Evolutionary conservation across 2,888 invertebrate genomes (phyloP).

Genomic region (Dasypogon diadema): DNA sequence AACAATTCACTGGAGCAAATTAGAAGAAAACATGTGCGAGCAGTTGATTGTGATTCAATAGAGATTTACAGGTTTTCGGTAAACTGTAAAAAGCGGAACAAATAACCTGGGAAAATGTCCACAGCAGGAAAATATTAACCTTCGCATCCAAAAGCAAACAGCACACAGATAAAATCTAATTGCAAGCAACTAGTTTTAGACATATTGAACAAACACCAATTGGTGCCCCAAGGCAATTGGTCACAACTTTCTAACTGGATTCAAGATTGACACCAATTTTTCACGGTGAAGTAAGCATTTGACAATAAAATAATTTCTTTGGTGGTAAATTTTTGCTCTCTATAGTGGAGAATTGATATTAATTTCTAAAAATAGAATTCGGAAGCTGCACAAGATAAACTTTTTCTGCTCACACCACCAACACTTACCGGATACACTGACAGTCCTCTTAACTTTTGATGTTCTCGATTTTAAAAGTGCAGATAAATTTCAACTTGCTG

Average conservation of each 20-base stretch:
- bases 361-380: slow-evolving; percentile 44
- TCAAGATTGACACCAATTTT: not conserved
- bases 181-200: not conserved
- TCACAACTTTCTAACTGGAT: not conserved
- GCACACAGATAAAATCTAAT: not conserved
- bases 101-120: not conserved
- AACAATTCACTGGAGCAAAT: slow-evolving; percentile 1
- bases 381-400: slow-evolving; percentile 4
- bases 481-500: not conserved
- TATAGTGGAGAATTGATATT: slow-evolving; percentile 5
- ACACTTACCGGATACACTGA: slow-evolving; percentile 38
- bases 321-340: not conserved
- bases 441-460: not conserved
- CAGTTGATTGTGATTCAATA: not conserved
- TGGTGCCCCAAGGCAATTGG: not conserved
- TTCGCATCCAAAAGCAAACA: not conserved
- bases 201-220: not conserved
- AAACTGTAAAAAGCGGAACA: not conserved
- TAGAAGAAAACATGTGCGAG: not conserved
- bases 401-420: not conserved
- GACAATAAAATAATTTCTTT: not conserved
- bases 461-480: not conserved
- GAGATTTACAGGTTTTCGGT: not conserved
- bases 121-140: not conserved
- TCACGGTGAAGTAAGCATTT: not conserved